Conservation (phyloP, 2,113 vertebrate genomes). For the Pungitius pungitius region DNA sequence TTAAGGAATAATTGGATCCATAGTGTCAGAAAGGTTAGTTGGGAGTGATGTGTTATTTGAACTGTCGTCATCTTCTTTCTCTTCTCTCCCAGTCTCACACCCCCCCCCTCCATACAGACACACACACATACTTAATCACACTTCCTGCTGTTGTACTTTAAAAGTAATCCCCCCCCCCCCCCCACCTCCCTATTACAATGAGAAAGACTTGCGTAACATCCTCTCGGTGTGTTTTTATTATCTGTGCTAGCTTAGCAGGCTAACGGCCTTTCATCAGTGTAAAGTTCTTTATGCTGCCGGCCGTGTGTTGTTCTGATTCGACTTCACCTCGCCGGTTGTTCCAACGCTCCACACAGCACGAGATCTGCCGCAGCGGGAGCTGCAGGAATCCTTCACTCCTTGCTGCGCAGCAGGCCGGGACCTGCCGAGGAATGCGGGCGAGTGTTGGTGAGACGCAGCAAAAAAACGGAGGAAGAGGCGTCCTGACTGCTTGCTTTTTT, state of each 20-base stretch:
- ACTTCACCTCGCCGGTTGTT: neutral
- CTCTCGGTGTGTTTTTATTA: constrained; percentile 27
- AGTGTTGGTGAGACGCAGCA: constrained; percentile 16
- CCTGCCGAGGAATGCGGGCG: constrained; percentile 76
- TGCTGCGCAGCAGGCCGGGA: constrained; percentile 63
- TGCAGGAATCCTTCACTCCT: constrained; percentile 54
- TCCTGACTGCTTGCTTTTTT: too few relatives aligned
- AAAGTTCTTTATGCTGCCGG: neutral
- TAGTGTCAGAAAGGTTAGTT: too few relatives aligned
- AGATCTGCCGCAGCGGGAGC: constrained; percentile 9
- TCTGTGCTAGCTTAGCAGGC: constrained; percentile 12
- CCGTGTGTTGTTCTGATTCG: neutral
- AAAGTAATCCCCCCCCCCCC: constrained; percentile 36
- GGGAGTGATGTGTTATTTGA: neutral
- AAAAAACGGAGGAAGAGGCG: neutral
- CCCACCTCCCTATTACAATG: constrained; percentile 17
- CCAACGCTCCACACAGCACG: constrained; percentile 6
- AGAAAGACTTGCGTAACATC: constrained; percentile 71
- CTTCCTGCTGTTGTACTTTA: constrained; percentile 63
- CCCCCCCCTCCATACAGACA: too few relatives aligned
- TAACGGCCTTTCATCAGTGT: too few relatives aligned
- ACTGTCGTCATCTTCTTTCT: constrained; percentile 1
- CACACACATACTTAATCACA: constrained; percentile 26
- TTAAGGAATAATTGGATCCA: neutral
- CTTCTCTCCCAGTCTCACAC: neutral